A percentile compares a stretch with the other conserved stretches of the same genome.
These are phyloP conservation scores for Lontra canadensis DNA, from an alignment of 2,113 vertebrate species.

Conservation along the genomic window DNA sequence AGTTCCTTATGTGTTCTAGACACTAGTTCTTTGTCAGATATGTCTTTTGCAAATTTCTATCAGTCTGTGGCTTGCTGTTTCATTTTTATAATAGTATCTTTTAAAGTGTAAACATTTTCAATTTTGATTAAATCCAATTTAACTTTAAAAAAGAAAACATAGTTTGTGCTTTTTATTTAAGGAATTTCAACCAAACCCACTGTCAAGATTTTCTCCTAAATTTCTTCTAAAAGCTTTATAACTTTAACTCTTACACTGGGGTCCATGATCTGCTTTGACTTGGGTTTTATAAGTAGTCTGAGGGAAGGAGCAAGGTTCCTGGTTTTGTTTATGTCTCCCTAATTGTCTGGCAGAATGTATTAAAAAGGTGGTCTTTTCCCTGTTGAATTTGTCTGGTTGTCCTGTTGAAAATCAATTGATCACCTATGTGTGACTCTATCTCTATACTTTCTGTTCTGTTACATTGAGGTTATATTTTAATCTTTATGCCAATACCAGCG, in stretches of 20 bases:
- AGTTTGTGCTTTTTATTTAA: neutral
- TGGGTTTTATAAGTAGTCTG: neutral
- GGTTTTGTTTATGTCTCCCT: neutral
- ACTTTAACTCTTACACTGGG: neutral
- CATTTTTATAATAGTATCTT: neutral
- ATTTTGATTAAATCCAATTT: neutral
- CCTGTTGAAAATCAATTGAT: neutral
- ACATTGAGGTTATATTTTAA: neutral
- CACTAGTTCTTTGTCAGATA: neutral
- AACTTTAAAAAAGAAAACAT: neutral
- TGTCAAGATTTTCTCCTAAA: neutral
- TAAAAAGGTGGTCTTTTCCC: neutral
- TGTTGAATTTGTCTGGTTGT: neutral
- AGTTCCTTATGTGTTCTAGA: neutral
- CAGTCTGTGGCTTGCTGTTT: neutral
- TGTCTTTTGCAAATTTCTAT: neutral
- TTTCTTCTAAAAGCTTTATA: neutral
- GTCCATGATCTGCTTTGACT: neutral
- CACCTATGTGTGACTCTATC: neutral
- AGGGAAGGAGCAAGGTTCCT: neutral
- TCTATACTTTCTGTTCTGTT: neutral
- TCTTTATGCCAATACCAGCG: neutral
- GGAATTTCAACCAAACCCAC: neutral
- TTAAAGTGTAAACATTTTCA: neutral
- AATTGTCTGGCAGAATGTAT: neutral